Percentiles rank a stretch among this genome's conserved stretches.
phyloP scores from a whole-genome alignment of 2,797 vertebrate species.

The Neomorphus geoffroyi region DNA sequence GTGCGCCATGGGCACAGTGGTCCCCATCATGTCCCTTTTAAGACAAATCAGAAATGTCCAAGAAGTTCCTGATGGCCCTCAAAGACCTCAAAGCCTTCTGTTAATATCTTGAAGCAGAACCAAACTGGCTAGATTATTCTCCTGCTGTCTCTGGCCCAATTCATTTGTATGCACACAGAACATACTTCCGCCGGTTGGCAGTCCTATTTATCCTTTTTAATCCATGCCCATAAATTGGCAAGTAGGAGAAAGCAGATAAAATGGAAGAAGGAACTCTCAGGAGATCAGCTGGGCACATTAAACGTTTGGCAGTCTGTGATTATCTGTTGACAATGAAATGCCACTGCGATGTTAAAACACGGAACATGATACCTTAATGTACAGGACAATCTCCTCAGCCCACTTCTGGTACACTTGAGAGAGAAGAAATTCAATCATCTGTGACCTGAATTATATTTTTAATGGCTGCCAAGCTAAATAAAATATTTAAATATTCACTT shows the following conservation, averaged over 20 bases:
- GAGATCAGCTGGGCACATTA: constrained; percentile 3
- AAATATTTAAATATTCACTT: constrained; percentile 68
- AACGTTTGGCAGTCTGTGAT: constrained; percentile 26
- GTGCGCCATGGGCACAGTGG: fast-evolving
- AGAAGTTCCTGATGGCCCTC: not conserved
- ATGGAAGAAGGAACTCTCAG: not conserved
- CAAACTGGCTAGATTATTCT: not conserved
- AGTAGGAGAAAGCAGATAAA: not conserved
- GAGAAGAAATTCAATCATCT: constrained; percentile 19
- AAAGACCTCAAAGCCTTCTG: not conserved
- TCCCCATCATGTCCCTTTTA: not conserved
- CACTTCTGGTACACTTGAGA: constrained; percentile 9
- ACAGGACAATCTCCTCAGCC: constrained; percentile 9
- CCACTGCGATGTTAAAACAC: not conserved
- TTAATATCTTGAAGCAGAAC: not conserved
- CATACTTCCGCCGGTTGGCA: not conserved
- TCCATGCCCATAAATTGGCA: not conserved
- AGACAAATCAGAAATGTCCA: not conserved
- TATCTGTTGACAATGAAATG: not conserved
- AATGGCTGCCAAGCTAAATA: constrained; percentile 33
- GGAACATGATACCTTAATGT: not conserved
- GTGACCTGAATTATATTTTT: constrained; percentile 52
- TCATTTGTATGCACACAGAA: not conserved
- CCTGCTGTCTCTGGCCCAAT: not conserved
- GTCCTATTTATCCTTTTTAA: constrained; percentile 7